These are phyloP conservation scores for Echeneis naucrates DNA, from an alignment of 2,797 vertebrate species.

Conservation along the genomic window DNA sequence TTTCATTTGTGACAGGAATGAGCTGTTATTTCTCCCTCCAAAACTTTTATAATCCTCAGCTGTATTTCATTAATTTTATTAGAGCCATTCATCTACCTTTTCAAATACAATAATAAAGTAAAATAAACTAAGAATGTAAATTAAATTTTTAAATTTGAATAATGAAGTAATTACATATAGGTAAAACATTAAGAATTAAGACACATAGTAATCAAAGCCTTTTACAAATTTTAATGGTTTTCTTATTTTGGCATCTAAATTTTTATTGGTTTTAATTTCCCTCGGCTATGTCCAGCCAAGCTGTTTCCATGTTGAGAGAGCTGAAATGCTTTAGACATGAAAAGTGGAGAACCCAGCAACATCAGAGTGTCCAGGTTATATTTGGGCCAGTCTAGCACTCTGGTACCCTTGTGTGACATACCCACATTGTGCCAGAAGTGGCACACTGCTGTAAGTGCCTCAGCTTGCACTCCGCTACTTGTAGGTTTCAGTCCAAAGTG, in stretches of 20 bases:
- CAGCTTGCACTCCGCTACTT: slow-evolving; percentile 41
- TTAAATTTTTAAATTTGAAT: neutral
- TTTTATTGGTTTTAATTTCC: neutral
- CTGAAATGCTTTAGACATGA: slow-evolving; percentile 52
- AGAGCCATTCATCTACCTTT: neutral
- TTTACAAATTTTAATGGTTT: neutral
- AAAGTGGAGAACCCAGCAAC: slow-evolving; percentile 38
- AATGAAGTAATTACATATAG: no score
- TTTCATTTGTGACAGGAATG: neutral
- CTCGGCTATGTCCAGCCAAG: slow-evolving; percentile 4
- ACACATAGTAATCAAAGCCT: accelerated
- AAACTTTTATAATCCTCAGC: neutral
- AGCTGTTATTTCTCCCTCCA: neutral
- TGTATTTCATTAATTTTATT: neutral
- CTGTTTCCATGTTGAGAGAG: slow-evolving; percentile 29
- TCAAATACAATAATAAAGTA: no score
- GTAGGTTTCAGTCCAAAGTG: slow-evolving; percentile 50
- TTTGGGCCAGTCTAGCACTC: slow-evolving; percentile 68
- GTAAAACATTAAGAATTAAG: no score
- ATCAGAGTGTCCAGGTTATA: slow-evolving; percentile 68
- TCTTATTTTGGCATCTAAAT: neutral
- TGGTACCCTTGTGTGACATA: slow-evolving; percentile 71
- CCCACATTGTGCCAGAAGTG: slow-evolving; percentile 65
- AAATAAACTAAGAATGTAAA: no score
- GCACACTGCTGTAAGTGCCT: slow-evolving; percentile 68